Conservation (phyloP, 53 echinoderm and acorn worm species). For the Astropecten irregularis region DNA sequence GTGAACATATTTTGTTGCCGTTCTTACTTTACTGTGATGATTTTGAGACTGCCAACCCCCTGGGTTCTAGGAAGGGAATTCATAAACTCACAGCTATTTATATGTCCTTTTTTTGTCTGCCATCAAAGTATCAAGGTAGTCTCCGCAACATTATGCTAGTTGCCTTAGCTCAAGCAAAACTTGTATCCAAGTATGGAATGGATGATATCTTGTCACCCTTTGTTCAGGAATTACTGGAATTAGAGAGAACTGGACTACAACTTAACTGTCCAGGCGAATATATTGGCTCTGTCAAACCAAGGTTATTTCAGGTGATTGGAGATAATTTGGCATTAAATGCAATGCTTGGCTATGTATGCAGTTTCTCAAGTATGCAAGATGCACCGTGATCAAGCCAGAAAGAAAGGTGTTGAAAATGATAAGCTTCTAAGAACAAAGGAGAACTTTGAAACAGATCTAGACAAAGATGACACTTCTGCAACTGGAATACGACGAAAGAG, state of each 20-base stretch:
- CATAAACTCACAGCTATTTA: conserved; percentile 46
- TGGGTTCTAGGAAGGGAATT: conserved; percentile 33
- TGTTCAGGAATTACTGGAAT: background rate
- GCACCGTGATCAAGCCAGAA: conserved; percentile 14
- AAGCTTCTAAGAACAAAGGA: conserved; percentile 6
- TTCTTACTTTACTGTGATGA: conserved; percentile 34
- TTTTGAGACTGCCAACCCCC: conserved; percentile 42
- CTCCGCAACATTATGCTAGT: conserved; percentile 27
- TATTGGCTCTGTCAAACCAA: conserved; percentile 39
- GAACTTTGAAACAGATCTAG: background rate
- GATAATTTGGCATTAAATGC: conserved; percentile 67
- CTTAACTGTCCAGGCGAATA: conserved; percentile 14
- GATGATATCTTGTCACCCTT: conserved; percentile 27
- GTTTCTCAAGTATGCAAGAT: conserved; percentile 66
- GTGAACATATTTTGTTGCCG: background rate
- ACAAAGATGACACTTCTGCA: background rate
- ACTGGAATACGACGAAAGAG: conserved; percentile 29
- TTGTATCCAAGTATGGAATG: conserved; percentile 42
- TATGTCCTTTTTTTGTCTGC: background rate
- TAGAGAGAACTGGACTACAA: conserved; percentile 30
- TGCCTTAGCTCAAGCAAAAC: conserved; percentile 11
- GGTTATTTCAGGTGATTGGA: conserved; percentile 60
- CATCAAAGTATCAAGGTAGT: conserved; percentile 1
- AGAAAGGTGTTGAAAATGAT: conserved; percentile 11
- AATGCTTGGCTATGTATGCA: conserved; percentile 60